phyloP scores from a whole-genome alignment of 1,140 invertebrate species.

The Medauroidea extradentata region DNA sequence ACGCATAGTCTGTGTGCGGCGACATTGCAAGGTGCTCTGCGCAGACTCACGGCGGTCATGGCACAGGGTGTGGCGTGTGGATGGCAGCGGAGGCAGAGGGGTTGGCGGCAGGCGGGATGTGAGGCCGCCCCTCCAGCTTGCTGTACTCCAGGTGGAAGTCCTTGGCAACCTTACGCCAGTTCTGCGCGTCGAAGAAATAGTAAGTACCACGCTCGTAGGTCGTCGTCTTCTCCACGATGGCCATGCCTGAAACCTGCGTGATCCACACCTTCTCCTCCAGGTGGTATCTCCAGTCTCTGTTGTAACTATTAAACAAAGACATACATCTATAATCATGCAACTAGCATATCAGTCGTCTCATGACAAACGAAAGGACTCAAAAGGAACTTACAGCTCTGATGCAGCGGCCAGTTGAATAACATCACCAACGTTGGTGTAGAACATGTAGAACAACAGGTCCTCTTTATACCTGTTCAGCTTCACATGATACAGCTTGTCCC shows the following conservation, averaged over 20 bases:
- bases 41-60: slow-evolving; percentile 5
- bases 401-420: slow-evolving; percentile 94
- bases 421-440: slow-evolving; percentile 98
- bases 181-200: slow-evolving; percentile 97
- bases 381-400: slow-evolving; percentile 83
- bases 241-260: slow-evolving; percentile 90
- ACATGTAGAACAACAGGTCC: slow-evolving; percentile 98
- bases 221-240: slow-evolving; percentile 87
- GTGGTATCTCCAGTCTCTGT: slow-evolving; percentile 98
- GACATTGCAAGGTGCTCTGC: not conserved
- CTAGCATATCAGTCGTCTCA: no score
- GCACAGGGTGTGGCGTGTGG: slow-evolving; percentile 1
- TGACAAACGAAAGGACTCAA: not conserved
- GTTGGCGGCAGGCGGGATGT: slow-evolving; percentile 33
- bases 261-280: slow-evolving; percentile 99
- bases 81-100: not conserved
- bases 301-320: slow-evolving; percentile 70
- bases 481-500: slow-evolving; percentile 91
- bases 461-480: slow-evolving; percentile 97
- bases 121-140: slow-evolving; percentile 88
- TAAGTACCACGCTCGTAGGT: slow-evolving; percentile 97
- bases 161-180: slow-evolving; percentile 93
- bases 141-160: slow-evolving; percentile 97
- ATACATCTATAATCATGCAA: no score
- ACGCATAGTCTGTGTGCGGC: not conserved